Evolutionary conservation across 1,140 invertebrate species (phyloP).

Genomic region (Galleria mellonella): DNA sequence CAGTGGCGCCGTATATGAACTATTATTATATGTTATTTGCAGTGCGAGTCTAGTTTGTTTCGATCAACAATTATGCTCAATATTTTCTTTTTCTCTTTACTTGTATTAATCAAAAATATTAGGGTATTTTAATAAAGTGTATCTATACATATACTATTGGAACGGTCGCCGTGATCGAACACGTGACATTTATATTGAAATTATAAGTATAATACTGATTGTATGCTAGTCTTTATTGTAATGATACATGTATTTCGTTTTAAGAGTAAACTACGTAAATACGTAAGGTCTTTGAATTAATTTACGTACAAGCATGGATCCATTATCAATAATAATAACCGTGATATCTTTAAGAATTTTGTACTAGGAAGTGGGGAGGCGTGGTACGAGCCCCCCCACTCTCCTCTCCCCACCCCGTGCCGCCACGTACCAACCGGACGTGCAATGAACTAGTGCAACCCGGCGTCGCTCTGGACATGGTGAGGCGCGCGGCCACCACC

Average conservation of each 20-base stretch:
- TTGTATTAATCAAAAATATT: constrained; percentile 36
- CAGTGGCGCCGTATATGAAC: too few species aligned
- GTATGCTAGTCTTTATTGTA: constrained; percentile 67
- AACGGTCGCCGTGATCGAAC: constrained; percentile 15
- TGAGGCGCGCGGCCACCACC: neutral
- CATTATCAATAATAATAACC: constrained; percentile 46
- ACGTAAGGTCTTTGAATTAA: constrained; percentile 57
- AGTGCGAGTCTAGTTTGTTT: neutral
- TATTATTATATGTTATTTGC: neutral
- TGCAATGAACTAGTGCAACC: too few species aligned
- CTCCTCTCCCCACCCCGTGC: too few species aligned
- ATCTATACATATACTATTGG: neutral
- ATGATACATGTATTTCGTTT: constrained; percentile 50
- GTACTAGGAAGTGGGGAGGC: constrained; percentile 20
- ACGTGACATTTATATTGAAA: constrained; percentile 45
- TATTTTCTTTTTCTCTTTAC: constrained; percentile 37
- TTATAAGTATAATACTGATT: constrained; percentile 52
- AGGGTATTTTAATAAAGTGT: constrained; percentile 36
- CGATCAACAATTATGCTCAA: constrained; percentile 54
- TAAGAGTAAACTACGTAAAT: constrained; percentile 54
- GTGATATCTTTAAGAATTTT: constrained; percentile 36
- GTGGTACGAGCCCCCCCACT: neutral
- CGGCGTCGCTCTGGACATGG: neutral
- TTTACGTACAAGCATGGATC: constrained; percentile 44
- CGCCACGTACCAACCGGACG: too few species aligned